Percentiles rank a stretch among this genome's conserved stretches.
Conservation (phyloP, 2,113 vertebrate genomes). For the Mormyrus iriodes region DNA sequence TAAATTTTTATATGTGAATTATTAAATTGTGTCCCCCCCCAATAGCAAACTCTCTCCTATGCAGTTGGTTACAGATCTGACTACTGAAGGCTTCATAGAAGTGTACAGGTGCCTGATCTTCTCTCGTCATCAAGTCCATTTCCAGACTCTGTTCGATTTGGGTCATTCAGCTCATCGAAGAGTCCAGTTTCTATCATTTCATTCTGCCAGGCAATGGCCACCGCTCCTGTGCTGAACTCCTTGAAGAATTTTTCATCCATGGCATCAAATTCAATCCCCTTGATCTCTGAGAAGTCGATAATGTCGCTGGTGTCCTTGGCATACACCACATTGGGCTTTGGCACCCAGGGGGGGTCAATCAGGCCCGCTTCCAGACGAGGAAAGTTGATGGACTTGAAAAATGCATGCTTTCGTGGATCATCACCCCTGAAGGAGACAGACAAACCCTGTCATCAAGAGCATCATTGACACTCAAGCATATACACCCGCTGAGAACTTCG, state of each 20-base stretch:
- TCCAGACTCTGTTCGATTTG: constrained; percentile 61
- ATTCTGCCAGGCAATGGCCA: constrained; percentile 77
- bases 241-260: constrained; percentile 84
- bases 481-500: neutral
- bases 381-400: constrained; percentile 85
- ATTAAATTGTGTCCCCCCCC: neutral
- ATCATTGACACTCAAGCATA: neutral
- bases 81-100: constrained; percentile 61
- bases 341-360: constrained; percentile 74
- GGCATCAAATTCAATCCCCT: constrained; percentile 77
- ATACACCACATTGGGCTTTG: constrained; percentile 85
- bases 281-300: constrained; percentile 82
- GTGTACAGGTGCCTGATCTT: constrained; percentile 76
- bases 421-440: constrained; percentile 59
- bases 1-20: neutral
- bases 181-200: constrained; percentile 85
- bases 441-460: neutral
- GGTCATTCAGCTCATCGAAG: constrained; percentile 81
- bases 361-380: constrained; percentile 80
- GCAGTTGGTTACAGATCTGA: neutral
- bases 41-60: neutral
- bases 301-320: constrained; percentile 84
- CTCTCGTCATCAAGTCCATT: constrained; percentile 51
- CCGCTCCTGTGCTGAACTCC: constrained; percentile 77
- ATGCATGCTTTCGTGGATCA: constrained; percentile 80